These are phyloP conservation scores for Nycticebus coucang DNA, from an alignment of 2,113 vertebrate species.

Conservation along the genomic window DNA sequence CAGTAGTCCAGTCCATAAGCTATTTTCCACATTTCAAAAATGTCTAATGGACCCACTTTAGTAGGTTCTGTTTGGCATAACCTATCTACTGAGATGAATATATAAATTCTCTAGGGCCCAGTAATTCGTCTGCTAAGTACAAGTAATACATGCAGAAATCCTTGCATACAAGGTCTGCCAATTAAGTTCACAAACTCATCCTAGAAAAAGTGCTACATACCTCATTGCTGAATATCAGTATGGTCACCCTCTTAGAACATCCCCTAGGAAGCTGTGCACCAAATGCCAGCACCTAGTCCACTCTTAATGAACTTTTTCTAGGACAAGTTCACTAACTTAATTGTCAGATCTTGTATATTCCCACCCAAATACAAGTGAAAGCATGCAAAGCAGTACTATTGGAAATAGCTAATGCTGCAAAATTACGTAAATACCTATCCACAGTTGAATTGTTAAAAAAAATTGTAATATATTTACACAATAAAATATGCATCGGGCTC, in stretches of 20 bases:
- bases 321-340: too few species aligned
- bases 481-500: not conserved
- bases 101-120: not conserved
- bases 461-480: not conserved
- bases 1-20: not conserved
- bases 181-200: too few species aligned
- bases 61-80: not conserved
- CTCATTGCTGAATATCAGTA: too few species aligned
- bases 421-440: not conserved
- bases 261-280: too few species aligned
- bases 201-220: too few species aligned
- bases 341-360: not conserved
- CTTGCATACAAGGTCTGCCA: not conserved
- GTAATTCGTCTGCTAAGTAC: not conserved
- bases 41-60: conserved; percentile 18
- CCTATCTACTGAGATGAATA: conserved; percentile 3
- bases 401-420: conserved; percentile 5
- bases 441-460: not conserved
- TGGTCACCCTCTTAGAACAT: too few species aligned
- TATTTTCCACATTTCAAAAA: conserved; percentile 44
- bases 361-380: not conserved
- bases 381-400: not conserved
- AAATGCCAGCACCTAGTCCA: too few species aligned
- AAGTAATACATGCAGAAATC: not conserved
- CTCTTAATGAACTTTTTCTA: too few species aligned